These are phyloP conservation scores for Stenodera caucasica DNA, from an alignment of 2,888 invertebrate genomes.

Conservation along the genomic window DNA sequence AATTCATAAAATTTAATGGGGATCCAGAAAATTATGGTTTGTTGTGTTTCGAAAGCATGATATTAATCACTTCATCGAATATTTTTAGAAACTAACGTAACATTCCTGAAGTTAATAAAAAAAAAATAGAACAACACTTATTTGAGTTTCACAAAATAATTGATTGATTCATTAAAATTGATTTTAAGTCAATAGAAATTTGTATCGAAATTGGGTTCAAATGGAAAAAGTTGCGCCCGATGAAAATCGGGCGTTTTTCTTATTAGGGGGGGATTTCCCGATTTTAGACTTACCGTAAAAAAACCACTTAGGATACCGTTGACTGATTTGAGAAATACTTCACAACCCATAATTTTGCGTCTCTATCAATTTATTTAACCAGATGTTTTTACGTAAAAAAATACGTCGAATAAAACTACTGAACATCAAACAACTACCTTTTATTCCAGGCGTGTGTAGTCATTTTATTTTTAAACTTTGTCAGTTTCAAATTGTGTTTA, in stretches of 20 bases:
- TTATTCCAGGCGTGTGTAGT: neutral
- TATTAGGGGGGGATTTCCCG: neutral
- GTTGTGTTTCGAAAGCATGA: neutral
- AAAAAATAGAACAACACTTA: neutral
- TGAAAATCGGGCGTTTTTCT: neutral
- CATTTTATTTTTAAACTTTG: neutral
- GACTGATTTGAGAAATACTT: neutral
- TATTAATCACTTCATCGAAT: neutral
- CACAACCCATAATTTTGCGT: neutral
- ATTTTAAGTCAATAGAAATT: neutral
- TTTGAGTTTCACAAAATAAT: neutral
- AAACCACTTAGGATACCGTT: slow-evolving; percentile 1
- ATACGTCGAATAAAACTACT: neutral
- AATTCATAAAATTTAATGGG: neutral
- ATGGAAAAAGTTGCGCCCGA: neutral
- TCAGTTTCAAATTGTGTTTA: neutral
- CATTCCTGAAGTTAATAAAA: neutral
- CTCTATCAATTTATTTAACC: neutral
- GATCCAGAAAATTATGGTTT: neutral
- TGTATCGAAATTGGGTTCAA: neutral
- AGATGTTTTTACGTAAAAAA: neutral
- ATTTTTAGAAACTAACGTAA: slow-evolving; percentile 2
- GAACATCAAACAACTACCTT: neutral
- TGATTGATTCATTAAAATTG: neutral
- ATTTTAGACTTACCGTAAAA: slow-evolving; percentile 8